phyloP scores from a whole-genome alignment of 2,113 vertebrate genomes.

The Oncorhynchus clarkii region DNA sequence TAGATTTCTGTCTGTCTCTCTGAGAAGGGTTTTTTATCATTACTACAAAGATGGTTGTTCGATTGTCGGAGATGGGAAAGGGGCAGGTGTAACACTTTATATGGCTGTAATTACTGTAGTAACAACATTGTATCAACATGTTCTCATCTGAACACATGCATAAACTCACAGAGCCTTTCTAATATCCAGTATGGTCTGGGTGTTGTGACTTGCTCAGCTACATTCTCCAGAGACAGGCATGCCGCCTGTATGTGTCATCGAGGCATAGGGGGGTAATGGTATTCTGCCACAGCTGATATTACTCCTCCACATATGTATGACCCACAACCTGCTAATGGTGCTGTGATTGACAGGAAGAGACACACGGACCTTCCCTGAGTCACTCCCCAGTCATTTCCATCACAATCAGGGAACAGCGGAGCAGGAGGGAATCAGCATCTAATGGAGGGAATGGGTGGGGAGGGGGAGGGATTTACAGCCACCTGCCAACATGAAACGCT shows the following conservation, averaged over 20 bases:
- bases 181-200: too few relatives aligned
- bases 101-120: too few relatives aligned
- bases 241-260: too few relatives aligned
- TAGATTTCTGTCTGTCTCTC: too few relatives aligned
- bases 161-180: not conserved
- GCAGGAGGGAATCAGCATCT: not conserved
- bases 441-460: not conserved
- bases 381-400: constrained; percentile 15
- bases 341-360: constrained; percentile 58
- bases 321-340: constrained; percentile 48
- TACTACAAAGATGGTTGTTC: too few relatives aligned
- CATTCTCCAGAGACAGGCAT: too few relatives aligned
- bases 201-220: too few relatives aligned
- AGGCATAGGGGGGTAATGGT: not conserved
- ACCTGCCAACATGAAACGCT: too few relatives aligned
- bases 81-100: too few relatives aligned
- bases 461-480: not conserved
- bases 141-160: not conserved
- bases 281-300: not conserved
- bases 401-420: not conserved
- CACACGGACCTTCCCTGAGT: constrained; percentile 39
- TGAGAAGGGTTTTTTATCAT: too few relatives aligned
- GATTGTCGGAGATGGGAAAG: too few relatives aligned
- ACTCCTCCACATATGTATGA: not conserved
- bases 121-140: too few relatives aligned